These are phyloP conservation scores for Aphaenogaster ashmeadi DNA, from an alignment of 1,140 invertebrate genomes.

Conservation along the genomic window DNA sequence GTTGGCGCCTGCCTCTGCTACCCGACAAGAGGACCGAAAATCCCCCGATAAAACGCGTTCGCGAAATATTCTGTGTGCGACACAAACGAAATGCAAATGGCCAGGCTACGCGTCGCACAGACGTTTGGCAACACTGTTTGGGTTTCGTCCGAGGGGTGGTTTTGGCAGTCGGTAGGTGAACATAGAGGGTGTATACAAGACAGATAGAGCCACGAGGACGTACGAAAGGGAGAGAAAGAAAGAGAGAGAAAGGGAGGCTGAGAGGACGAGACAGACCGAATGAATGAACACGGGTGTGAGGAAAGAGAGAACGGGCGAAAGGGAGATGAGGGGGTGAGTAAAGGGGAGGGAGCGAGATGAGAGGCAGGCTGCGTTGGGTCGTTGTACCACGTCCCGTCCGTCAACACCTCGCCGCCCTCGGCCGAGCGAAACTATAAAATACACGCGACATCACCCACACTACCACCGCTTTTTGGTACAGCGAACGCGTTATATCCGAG, in stretches of 20 bases:
- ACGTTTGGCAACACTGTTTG: slow-evolving; percentile 86
- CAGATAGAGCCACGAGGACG: slow-evolving; percentile 68
- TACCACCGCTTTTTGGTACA: slow-evolving; percentile 70
- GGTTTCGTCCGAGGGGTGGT: slow-evolving; percentile 81
- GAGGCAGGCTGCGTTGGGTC: slow-evolving; percentile 80
- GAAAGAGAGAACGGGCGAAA: slow-evolving; percentile 56
- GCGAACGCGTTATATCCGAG: slow-evolving; percentile 73
- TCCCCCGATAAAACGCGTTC: slow-evolving; percentile 72
- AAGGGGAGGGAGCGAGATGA: slow-evolving; percentile 69
- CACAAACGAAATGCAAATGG: slow-evolving; percentile 85
- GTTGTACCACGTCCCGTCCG: slow-evolving; percentile 85
- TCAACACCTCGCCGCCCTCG: slow-evolving; percentile 84
- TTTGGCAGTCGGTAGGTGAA: slow-evolving; percentile 80
- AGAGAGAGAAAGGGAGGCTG: slow-evolving; percentile 53
- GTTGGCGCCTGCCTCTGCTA: slow-evolving; percentile 33
- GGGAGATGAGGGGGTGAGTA: slow-evolving; percentile 50
- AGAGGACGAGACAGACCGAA: slow-evolving; percentile 2
- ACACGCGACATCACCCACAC: slow-evolving; percentile 83
- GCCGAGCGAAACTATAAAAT: slow-evolving; percentile 85
- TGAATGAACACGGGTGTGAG: slow-evolving; percentile 52
- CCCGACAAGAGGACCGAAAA: slow-evolving; percentile 48
- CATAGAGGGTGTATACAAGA: slow-evolving; percentile 73
- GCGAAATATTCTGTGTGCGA: slow-evolving; percentile 79
- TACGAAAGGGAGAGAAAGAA: slow-evolving; percentile 69
- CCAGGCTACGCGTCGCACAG: slow-evolving; percentile 82